phyloP scores from a whole-genome alignment of 2,113 vertebrate genomes.

The Phyllostomus discolor region DNA sequence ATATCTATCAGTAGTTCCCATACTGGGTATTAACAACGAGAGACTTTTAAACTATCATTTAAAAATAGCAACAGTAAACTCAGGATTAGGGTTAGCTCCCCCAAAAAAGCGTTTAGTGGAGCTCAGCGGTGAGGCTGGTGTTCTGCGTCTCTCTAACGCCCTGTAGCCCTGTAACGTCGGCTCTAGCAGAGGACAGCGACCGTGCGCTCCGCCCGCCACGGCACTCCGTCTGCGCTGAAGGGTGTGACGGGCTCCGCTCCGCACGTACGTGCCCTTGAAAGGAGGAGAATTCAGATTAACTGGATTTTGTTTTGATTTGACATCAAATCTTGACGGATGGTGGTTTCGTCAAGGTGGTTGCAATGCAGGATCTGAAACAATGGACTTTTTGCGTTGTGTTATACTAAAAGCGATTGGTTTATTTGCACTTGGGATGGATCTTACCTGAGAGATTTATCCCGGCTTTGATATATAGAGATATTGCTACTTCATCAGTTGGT shows the following conservation, averaged over 20 bases:
- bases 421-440: not conserved
- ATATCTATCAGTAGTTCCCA: not conserved
- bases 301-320: constrained; percentile 21
- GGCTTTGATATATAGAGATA: not conserved
- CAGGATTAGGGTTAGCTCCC: not conserved
- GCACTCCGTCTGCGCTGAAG: not conserved
- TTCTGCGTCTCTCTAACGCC: not conserved
- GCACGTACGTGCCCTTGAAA: not conserved
- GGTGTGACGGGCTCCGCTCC: not conserved
- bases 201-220: not conserved
- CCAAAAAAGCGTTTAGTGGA: not conserved
- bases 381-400: not conserved
- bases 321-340: not conserved
- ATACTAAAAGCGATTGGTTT: not conserved
- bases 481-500: not conserved
- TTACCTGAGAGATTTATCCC: not conserved
- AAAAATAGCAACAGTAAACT: not conserved
- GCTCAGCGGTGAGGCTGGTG: not conserved
- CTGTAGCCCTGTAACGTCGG: not conserved
- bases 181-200: not conserved
- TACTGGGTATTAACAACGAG: not conserved
- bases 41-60: not conserved
- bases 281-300: not conserved
- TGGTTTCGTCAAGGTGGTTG: not conserved
- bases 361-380: not conserved